A percentile compares a stretch with the other conserved stretches of the same genome.
These are phyloP conservation scores for Pentalonia nigronervosa DNA, from an alignment of 1,140 invertebrate genomes.

Conservation along the genomic window DNA sequence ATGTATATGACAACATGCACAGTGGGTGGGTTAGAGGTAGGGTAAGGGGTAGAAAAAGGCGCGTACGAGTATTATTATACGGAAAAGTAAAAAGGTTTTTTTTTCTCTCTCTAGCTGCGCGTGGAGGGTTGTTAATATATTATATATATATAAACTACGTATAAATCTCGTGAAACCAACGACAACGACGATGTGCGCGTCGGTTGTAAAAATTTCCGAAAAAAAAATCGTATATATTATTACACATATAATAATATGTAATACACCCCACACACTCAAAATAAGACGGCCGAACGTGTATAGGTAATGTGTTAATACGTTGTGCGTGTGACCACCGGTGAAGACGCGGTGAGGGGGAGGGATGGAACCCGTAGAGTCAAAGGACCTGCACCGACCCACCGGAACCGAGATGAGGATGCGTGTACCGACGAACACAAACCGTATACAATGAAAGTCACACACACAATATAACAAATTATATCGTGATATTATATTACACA, in stretches of 20 bases:
- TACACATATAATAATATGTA: background rate
- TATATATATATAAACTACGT: background rate
- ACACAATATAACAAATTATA: background rate
- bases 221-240: slow-evolving; percentile 20
- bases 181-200: background rate
- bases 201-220: slow-evolving; percentile 25
- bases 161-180: background rate
- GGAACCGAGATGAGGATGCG: background rate
- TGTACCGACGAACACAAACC: background rate
- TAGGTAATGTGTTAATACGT: background rate
- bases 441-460: background rate
- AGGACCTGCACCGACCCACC: background rate
- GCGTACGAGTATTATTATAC: slow-evolving; percentile 26
- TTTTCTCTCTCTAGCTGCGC: background rate
- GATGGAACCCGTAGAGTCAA: background rate
- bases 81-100: slow-evolving; percentile 28
- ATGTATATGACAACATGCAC: background rate
- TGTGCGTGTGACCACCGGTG: background rate
- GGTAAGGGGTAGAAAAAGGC: background rate
- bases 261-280: background rate
- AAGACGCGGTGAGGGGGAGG: background rate
- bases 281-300: background rate
- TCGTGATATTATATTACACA: background rate
- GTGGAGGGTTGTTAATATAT: slow-evolving; percentile 32
- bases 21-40: background rate